Conservation (phyloP, 2,113 vertebrate genomes). For the Panurus biarmicus region DNA sequence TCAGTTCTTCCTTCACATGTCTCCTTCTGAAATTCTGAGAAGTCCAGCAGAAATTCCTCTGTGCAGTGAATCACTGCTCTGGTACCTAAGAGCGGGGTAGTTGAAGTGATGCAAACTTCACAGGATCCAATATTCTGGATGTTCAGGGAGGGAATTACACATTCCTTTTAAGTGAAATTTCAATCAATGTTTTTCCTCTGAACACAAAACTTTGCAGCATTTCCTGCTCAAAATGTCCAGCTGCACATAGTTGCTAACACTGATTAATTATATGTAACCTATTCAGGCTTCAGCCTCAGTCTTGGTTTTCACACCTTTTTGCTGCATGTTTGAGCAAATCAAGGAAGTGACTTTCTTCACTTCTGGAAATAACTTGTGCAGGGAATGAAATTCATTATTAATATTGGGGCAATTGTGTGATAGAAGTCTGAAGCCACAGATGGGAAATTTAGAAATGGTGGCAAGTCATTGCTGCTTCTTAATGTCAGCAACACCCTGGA, state of each 20-base stretch:
- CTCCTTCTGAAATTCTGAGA: neutral
- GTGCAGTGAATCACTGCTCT: neutral
- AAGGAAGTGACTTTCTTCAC: neutral
- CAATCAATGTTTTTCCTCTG: neutral
- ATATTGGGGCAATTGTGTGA: rapidly evolving
- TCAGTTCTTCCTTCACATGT: neutral
- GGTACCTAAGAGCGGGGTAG: neutral
- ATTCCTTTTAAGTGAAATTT: neutral
- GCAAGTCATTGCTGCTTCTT: neutral
- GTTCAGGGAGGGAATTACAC: neutral
- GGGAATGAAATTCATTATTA: neutral
- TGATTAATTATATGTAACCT: neutral
- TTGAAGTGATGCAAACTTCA: neutral
- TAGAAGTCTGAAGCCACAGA: neutral
- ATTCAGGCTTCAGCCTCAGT: neutral
- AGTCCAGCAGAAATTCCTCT: neutral
- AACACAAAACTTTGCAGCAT: neutral
- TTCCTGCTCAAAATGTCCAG: neutral
- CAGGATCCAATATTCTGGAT: neutral
- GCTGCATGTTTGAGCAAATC: neutral
- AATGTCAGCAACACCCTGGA: neutral
- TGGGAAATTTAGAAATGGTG: neutral
- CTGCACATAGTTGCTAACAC: neutral
- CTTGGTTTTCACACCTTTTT: neutral
- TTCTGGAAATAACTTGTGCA: neutral